Base-by-base conservation (phyloP, 2,888 invertebrate genomes). In the Catocala nupta region DNA sequence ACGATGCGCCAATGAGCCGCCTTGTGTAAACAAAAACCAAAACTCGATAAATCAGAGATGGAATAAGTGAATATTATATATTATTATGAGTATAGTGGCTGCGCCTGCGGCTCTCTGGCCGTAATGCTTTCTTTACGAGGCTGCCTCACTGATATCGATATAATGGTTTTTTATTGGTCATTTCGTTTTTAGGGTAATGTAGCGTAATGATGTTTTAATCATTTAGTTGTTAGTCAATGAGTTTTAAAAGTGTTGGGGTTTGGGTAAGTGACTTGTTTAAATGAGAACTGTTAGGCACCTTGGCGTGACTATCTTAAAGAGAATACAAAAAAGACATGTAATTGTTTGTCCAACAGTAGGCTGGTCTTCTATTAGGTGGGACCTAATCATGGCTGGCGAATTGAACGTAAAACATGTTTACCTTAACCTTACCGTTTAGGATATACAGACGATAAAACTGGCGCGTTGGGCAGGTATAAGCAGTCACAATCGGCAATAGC, bases 11-110 rank as follows among this genome's bases (percentile, higher is more conserved):
- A 78, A 78, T 76, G 74, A 76, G 76, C 60, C 68, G 70, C 63
- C 70, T 73, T 81, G 85, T 73, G 87, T 84, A 85, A 86, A 86
- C 86, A 86, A 85, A 39, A 86, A 78, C 76, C 63, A 76, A 72
- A 76, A 70, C 58, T 48, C 70, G 65, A 83, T 86, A 86, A 86
- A 84, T 86, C 85, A 77, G 63, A 48, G 10, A 36, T 5, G 8
- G 55, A 42, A 63, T 63, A 63, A 63, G 63, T 63, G 63, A 63
- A 63, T 63, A 63, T 63, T 58, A 59, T 59, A 55, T 16, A 59
- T 58, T 63, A 63, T 55, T 63, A 59, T 63, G 50, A 51, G 45
- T 50, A 55, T 55, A 49, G 44, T 9, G 45, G 36, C 16, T 25
- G 12, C 12, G 58, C 63, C 58, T 16, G 44, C 36, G 63, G 63